Conservation (phyloP, 1,140 invertebrate genomes). For the Rhopalosiphum padi region DNA sequence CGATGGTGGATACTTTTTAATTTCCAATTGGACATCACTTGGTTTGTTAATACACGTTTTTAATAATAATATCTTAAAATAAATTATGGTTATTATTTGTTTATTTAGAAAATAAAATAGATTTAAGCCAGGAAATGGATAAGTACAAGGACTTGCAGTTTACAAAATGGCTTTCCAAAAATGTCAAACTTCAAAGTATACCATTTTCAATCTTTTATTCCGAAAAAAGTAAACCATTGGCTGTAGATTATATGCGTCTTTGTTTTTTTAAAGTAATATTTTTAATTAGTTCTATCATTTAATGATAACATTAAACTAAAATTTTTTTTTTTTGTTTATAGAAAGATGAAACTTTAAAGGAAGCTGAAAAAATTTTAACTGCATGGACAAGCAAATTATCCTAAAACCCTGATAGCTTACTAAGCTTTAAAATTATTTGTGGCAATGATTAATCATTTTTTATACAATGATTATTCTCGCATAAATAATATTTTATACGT, state of each 20-base stretch:
- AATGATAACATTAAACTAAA: not conserved
- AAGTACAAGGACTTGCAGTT: slow-evolving; percentile 87
- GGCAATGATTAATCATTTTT: not conserved
- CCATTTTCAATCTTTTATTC: slow-evolving; percentile 95
- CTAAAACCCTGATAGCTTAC: not conserved
- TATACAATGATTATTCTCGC: not conserved
- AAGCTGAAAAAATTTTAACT: slow-evolving; percentile 60
- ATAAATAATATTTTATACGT: not conserved
- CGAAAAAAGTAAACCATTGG: slow-evolving; percentile 72
- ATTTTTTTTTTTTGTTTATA: not conserved
- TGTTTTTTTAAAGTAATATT: slow-evolving; percentile 90
- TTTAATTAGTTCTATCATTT: not conserved
- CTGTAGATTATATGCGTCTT: slow-evolving; percentile 86
- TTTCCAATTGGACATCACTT: slow-evolving; percentile 87
- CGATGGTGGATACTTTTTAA: slow-evolving; percentile 96
- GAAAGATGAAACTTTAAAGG: slow-evolving; percentile 78
- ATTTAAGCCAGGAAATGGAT: slow-evolving; percentile 74
- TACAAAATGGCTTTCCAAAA: slow-evolving; percentile 93
- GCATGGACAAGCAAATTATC: not conserved
- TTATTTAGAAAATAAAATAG: slow-evolving; percentile 64
- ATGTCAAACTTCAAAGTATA: slow-evolving; percentile 91
- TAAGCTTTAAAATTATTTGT: not conserved
- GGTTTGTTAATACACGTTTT: slow-evolving; percentile 64
- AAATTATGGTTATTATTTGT: not conserved
- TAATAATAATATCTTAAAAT: not conserved